Evolutionary conservation across 2,113 vertebrate species (phyloP), one percentile per base, ranked within the genome.

Genomic region (Syngnathus scovelli): DNA sequence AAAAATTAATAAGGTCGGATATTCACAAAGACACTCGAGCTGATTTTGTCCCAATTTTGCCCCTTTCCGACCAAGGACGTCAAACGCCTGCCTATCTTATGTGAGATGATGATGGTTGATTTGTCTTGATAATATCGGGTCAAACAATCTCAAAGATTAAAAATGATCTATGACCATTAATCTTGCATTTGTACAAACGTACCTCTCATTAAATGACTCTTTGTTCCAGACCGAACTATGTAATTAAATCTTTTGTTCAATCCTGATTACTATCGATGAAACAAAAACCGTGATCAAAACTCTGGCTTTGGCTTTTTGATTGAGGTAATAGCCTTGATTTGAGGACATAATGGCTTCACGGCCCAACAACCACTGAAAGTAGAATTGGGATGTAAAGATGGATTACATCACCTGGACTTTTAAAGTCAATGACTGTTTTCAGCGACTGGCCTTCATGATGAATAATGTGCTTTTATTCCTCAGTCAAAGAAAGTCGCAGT

Each of bases 381-480:
- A 58, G 27, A 58, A 33, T 37, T 7, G 55, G 4, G 55, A 33
- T 58, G 16, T 2, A 12, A 38, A 61, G 59, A 39, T n/a, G 36
- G 59, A n/a, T 38, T 39, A 41, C 59, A 41, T 61, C 38, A 61
- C 36, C 37, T 1, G 18, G 16, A 61, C 37, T 41, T 41, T 61
- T 19, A 58, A 58, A 15, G 36, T 18, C 55, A 58, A 58, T 58
- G 15, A 58, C 55, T 36, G 55, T 58, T 58, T 23, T 23, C 13
- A 18, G 27, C 55, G 55, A 39, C 18, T 38, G 19, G 39, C 59
- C 36, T n/a, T 61, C 58, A 41, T 12, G 37, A 39, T 39, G 59
- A 41, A 61, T 43, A n/a, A 41, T 62, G 60, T 62, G 5, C 41
- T 44, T 61, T 61, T 43, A 62, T 62, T 43, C 21, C 38, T 21